Conservation (phyloP, 2,113 vertebrate species). For the Ciconia maguari region DNA sequence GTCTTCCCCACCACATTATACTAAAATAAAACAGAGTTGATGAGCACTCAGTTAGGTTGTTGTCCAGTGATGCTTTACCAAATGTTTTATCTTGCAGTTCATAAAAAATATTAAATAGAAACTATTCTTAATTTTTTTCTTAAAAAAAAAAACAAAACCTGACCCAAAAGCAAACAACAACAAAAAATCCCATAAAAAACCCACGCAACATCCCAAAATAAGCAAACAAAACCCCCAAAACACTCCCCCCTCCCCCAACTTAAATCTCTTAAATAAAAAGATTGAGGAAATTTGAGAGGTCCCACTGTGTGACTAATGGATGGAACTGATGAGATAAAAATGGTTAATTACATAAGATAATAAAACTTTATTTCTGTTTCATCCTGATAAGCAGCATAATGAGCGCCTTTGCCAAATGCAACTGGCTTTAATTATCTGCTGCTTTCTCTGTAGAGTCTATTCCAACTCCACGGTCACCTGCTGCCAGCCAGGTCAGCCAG, state of each 20-base stretch:
- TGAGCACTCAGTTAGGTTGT: background rate
- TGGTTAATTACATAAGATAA: background rate
- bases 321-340: background rate
- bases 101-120: background rate
- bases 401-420: background rate
- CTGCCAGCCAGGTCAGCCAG: slow-evolving; percentile 69
- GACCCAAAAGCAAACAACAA: background rate
- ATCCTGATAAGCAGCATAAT: background rate
- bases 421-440: background rate
- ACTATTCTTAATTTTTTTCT: background rate
- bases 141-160: too few species aligned
- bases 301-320: background rate
- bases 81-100: background rate
- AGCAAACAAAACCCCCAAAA: background rate
- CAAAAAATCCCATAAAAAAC: too few species aligned
- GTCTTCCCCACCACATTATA: background rate
- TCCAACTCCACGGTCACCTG: slow-evolving; percentile 72
- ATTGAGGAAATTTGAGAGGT: background rate
- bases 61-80: background rate
- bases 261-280: background rate
- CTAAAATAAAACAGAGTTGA: background rate
- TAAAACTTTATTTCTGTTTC: background rate
- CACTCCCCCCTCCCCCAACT: background rate
- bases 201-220: background rate
- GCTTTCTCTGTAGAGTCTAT: slow-evolving; percentile 67